Conservation (phyloP, 2,888 invertebrate species). For the Lissonota sp. region DNA sequence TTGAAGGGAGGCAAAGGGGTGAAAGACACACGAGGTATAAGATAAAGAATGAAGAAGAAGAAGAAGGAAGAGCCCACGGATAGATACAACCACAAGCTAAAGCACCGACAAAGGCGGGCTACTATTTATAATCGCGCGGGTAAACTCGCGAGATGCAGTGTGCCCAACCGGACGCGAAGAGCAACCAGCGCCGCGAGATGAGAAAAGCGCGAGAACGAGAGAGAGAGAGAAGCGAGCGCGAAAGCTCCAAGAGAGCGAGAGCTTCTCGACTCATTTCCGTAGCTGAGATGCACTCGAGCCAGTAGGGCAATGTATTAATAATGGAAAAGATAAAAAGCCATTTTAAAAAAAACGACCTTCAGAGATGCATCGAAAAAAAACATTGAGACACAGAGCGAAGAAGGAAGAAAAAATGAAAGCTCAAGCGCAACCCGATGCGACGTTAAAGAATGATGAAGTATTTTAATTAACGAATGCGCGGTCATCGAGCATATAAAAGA, state of each 20-base stretch:
- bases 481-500: background rate
- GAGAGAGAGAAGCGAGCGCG: conserved; percentile 15
- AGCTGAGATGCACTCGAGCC: conserved; percentile 28
- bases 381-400: conserved; percentile 31
- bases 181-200: conserved; percentile 30
- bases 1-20: conserved; percentile 66
- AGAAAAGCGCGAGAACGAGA: conserved; percentile 48
- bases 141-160: conserved; percentile 48
- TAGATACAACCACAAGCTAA: conserved; percentile 39
- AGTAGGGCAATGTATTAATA: conserved; percentile 78
- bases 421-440: background rate
- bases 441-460: no score
- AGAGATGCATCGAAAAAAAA: no score
- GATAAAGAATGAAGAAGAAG: conserved; percentile 74
- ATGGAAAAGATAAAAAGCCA: conserved; percentile 71
- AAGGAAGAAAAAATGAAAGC: conserved; percentile 53
- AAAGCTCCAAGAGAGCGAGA: no score
- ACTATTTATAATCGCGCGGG: conserved; percentile 81
- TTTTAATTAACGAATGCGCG: no score
- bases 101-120: conserved; percentile 79
- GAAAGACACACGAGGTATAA: conserved; percentile 66
- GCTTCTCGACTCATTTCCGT: conserved; percentile 47
- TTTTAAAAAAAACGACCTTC: no score
- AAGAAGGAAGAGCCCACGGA: conserved; percentile 38
- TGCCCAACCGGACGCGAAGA: conserved; percentile 59